A percentile compares a stretch with the other conserved stretches of the same genome.
Evolutionary conservation across 2,797 vertebrate genomes (phyloP).

Genomic region (Nannoperca obscura): DNA sequence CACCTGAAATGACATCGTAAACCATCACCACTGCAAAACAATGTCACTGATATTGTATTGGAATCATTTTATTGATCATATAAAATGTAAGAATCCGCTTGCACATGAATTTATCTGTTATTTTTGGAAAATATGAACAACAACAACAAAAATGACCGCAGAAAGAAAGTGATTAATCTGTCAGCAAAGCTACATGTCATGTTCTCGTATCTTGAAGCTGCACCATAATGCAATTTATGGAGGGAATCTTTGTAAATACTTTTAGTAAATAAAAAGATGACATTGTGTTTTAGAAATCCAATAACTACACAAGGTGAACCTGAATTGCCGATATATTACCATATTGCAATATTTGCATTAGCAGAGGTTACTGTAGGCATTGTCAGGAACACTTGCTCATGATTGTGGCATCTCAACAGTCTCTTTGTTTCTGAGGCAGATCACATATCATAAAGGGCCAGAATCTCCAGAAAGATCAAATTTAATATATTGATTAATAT

Average conservation of each 20-base stretch:
- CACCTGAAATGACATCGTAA: conserved; percentile 34
- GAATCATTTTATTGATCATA: neutral
- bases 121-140: neutral
- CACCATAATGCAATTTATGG: neutral
- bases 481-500: neutral
- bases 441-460: neutral
- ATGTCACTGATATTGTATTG: neutral
- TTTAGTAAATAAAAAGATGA: neutral
- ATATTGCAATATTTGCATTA: neutral
- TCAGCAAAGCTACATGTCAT: neutral
- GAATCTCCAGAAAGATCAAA: neutral
- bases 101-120: neutral
- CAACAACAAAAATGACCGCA: neutral
- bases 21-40: conserved; percentile 13
- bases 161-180: neutral
- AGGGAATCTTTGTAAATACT: neutral
- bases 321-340: neutral
- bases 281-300: conserved; percentile 13
- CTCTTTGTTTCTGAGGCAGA: neutral
- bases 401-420: neutral
- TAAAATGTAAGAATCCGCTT: neutral
- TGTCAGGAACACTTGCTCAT: neutral
- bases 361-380: neutral
- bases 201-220: conserved; percentile 6
- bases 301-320: neutral